Evolutionary conservation across 2,797 vertebrate genomes (phyloP), one percentile per base, ranked within the genome.

Genomic region (Chromobotia macracanthus): DNA sequence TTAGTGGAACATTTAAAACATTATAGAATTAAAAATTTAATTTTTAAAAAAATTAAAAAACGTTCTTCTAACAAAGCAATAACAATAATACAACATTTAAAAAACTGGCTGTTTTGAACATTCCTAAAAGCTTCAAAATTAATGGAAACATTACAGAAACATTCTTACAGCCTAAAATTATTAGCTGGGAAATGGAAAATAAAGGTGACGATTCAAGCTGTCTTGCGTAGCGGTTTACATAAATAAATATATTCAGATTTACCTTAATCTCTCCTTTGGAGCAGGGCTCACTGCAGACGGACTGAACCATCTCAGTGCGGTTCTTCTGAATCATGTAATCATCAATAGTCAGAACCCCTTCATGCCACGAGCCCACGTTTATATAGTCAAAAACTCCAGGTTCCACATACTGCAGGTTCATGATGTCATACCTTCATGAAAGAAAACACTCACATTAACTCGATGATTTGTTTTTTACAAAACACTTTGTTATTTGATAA

Each of bases 261-360:
- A 98, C 98, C 95, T 99, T 99, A 85, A 99, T 99, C 87, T 99
- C 95, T 41, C 98, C 98, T 90, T 93, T 97, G 82, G 95, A 93
- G 88, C 98, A 99, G 72, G 98, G 96, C 31, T 98, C 97, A 0
- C 97, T 99, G 94, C 98, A 99, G 81, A 99, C 97, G 0, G 98
- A 99, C 28, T 95, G 96, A 2, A 99, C 97, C 92, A 97, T 93
- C 38, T 96, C 96, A 0, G 95, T 98, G 89, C 94, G 95, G 86
- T 99, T 99, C 93, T 96, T 90, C 94, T 96, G 97, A 79, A 99
- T 95, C 89, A 94, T 96, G 86, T 92, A 89, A 89, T 99, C 98
- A 0, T 99, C 95, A 0, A 99, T 97, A 86, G 87, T 96, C 83
- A 99, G 87, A 72, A 96, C 90, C 0, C 97, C 97, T 87, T 99